phyloP scores from a whole-genome alignment of 2,113 vertebrate genomes.

The Stegostoma tigrinum region DNA sequence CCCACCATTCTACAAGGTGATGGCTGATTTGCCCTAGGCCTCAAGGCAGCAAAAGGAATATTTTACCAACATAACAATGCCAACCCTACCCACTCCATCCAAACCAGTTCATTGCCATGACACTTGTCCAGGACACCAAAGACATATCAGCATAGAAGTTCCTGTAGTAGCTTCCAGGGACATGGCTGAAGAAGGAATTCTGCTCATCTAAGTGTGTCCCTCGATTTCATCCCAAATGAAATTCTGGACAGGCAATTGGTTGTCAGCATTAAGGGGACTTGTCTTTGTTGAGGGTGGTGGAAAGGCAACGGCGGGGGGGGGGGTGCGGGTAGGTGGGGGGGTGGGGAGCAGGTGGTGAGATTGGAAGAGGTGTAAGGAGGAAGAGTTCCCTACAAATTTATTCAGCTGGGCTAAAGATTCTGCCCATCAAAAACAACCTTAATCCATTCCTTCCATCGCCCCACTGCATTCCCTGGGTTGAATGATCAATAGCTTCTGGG shows the following conservation, averaged over 20 bases:
- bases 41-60: neutral
- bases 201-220: neutral
- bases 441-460: neutral
- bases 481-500: neutral
- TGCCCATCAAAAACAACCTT: neutral
- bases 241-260: neutral
- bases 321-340: too few relatives aligned
- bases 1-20: too few relatives aligned
- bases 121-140: neutral
- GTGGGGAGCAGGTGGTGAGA: too few relatives aligned
- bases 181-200: neutral
- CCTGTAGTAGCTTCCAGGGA: neutral
- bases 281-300: neutral
- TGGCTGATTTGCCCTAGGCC: too few relatives aligned
- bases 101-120: neutral
- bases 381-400: neutral
- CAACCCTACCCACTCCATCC: neutral
- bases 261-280: neutral
- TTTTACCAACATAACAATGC: neutral
- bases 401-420: neutral
- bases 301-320: too few relatives aligned
- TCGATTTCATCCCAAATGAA: neutral
- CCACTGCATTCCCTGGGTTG: neutral
- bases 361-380: neutral
- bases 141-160: neutral